Evolutionary conservation across 2,797 vertebrate species (phyloP), one percentile per base, ranked within the genome.

Genomic region (Epinephelus awoara): DNA sequence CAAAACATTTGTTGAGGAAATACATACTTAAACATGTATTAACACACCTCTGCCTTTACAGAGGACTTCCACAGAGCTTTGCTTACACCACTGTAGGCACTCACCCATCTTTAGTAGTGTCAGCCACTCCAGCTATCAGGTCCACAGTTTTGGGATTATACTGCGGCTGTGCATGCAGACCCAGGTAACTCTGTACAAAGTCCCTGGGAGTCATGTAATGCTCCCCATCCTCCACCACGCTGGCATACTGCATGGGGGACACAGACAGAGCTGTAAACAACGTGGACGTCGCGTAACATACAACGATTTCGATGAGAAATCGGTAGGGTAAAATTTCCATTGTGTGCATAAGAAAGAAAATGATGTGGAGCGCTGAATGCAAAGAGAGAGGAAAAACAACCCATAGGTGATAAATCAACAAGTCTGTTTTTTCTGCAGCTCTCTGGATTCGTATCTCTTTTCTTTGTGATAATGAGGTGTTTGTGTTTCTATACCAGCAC

Each of bases 91-190:
- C 47, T 75, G 19, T 3, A 5, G 12, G 4, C 14, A 77, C 96
- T 97, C 92, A 99, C 98, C 98, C 98, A 93, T 99, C 98, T 92
- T 99, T 99, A 65, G 98, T 99, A 65, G 98, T 98, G 94, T 99
- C 98, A 13, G 97, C 98, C 55, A 99, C 98, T 91, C 98, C 98
- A 9, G 97, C 98, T 73, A 99, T 94, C 67, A 99, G 95, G 69
- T 97, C 96, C 80, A 99, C 97, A 18, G 97, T 97, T 94, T 97
- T 97, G 79, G 97, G 97, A 87, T 99, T 99, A 89, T 96, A 93
- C 64, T 94, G 94, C 0, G 95, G 95, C 68, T 98, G 97, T 55
- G 96, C 95, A 77, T 99, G 96, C 72, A 99, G 95, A 83, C 97
- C 97, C 74, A 99, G 95, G 88, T 97, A 99, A 82, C 94, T 96